phyloP scores from a whole-genome alignment of 2,797 vertebrate genomes.

The Amazona finschi region DNA sequence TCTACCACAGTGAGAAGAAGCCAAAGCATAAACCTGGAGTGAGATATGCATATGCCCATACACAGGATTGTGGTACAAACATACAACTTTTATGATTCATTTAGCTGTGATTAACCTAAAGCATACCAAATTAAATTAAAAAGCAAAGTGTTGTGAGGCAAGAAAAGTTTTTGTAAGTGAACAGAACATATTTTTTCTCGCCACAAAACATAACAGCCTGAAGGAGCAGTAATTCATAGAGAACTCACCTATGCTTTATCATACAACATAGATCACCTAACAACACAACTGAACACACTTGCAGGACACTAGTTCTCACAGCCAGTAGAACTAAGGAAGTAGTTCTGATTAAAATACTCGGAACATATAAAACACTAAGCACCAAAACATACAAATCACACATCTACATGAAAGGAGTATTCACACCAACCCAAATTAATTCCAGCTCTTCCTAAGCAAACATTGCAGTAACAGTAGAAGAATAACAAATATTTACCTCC shows the following conservation, averaged over 20 bases:
- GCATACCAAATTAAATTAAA: neutral
- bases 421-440: neutral
- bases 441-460: neutral
- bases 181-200: neutral
- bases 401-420: neutral
- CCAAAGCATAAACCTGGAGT: neutral
- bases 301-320: neutral
- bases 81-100: neutral
- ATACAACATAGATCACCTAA: neutral
- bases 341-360: neutral
- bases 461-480: neutral
- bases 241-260: neutral
- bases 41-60: neutral
- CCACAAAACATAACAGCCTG: neutral
- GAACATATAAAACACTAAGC: neutral
- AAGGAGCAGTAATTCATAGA: neutral
- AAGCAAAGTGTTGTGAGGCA: neutral
- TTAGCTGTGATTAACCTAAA: neutral
- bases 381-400: neutral
- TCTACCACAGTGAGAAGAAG: neutral
- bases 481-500: slow-evolving; percentile 19
- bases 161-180: neutral
- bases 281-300: neutral
- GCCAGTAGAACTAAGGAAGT: neutral
- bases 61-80: neutral